Evolutionary conservation across 2,797 vertebrate genomes (phyloP).

Genomic region (Dendrocincla fuliginosa): DNA sequence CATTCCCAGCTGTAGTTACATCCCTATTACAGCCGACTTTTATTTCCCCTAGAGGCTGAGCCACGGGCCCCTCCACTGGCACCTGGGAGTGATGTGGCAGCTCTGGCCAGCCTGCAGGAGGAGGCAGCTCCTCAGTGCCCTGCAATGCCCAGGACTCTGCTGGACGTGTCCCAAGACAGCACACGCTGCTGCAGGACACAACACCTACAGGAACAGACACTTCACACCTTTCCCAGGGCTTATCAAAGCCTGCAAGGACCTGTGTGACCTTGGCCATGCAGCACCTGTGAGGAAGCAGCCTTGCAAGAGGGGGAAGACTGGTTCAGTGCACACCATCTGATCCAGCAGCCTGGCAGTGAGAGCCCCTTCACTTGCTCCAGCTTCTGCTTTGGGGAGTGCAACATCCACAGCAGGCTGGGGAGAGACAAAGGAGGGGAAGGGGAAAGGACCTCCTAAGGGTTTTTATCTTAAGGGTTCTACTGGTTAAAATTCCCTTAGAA

Average conservation of each 20-base stretch:
- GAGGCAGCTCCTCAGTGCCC: not conserved
- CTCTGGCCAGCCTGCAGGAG: not conserved
- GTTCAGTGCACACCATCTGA: not conserved
- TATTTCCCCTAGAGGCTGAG: not conserved
- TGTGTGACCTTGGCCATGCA: not conserved
- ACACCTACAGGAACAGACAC: not conserved
- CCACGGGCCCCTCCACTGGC: fast-evolving
- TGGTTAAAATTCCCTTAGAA: not conserved
- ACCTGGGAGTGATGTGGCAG: fast-evolving
- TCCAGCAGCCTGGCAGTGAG: not conserved
- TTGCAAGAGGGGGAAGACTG: not conserved
- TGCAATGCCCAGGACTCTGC: not conserved
- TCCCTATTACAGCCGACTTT: not conserved
- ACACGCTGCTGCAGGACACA: not conserved
- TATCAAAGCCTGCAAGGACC: not conserved
- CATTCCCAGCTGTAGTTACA: not conserved
- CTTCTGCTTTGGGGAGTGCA: not conserved
- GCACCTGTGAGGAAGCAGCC: not conserved
- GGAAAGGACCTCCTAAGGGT: not conserved
- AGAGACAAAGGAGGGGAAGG: not conserved
- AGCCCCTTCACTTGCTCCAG: not conserved
- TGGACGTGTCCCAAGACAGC: not conserved
- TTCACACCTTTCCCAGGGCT: not conserved
- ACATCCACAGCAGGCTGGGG: not conserved
- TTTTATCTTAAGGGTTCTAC: not conserved